Conservation (phyloP, 2,888 invertebrate genomes). For the Pandemis corylana region DNA sequence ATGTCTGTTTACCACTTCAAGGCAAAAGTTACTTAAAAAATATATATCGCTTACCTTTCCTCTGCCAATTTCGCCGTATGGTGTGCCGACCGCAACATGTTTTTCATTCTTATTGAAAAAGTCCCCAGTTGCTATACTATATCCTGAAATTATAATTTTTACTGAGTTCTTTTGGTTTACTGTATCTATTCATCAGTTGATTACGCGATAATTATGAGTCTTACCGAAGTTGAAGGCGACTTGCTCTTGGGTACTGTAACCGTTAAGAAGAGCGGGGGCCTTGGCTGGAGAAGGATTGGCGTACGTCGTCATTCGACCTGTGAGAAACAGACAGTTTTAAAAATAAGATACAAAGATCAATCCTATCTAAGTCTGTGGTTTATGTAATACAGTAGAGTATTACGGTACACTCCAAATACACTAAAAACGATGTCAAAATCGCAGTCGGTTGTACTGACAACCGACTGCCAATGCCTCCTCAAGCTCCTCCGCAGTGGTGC, state of each 20-base stretch:
- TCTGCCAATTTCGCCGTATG: conserved; percentile 57
- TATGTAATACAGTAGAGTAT: too few species aligned
- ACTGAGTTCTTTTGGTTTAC: too few species aligned
- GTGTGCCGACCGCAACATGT: conserved; percentile 57
- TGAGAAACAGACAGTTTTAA: neutral
- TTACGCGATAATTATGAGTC: conserved; percentile 19
- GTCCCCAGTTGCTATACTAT: conserved; percentile 59
- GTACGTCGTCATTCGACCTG: conserved; percentile 45
- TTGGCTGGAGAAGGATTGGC: neutral
- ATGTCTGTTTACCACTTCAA: too few species aligned
- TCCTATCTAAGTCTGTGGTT: too few species aligned
- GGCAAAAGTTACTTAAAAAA: too few species aligned
- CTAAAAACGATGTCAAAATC: too few species aligned
- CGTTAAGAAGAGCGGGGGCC: neutral
- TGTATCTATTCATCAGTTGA: neutral
- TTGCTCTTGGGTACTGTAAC: neutral
- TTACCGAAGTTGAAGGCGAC: conserved; percentile 54
- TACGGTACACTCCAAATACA: too few species aligned
- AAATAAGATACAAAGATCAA: too few species aligned
- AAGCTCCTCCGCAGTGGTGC: too few species aligned
- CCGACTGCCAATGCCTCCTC: too few species aligned
- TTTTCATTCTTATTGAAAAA: conserved; percentile 44
- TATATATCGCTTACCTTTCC: conserved; percentile 55
- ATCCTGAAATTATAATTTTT: conserved; percentile 54
- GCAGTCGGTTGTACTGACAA: too few species aligned